Conservation (phyloP, 2,888 invertebrate species). For the Agrypnus murinus region DNA sequence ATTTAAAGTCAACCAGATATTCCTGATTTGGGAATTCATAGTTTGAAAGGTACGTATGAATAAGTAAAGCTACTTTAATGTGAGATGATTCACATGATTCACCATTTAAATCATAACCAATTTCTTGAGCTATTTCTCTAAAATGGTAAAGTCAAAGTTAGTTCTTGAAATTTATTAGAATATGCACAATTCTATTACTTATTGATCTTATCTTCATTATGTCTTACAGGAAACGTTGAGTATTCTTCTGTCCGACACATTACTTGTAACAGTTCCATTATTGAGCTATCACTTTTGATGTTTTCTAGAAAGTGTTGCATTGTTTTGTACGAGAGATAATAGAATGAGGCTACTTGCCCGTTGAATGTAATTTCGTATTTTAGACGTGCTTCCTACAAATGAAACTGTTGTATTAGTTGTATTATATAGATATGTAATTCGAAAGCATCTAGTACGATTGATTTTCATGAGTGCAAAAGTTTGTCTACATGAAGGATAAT, state of each 20-base stretch:
- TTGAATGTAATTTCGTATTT: constrained; percentile 81
- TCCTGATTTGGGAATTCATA: constrained; percentile 90
- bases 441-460: no score
- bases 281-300: constrained; percentile 77
- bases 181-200: no score
- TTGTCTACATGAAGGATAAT: neutral
- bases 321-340: constrained; percentile 95
- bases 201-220: constrained; percentile 97
- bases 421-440: no score
- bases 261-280: constrained; percentile 84
- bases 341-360: constrained; percentile 96
- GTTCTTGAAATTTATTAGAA: no score
- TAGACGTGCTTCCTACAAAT: constrained; percentile 77
- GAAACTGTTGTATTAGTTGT: constrained; percentile 22
- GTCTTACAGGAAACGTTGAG: constrained; percentile 94
- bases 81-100: constrained; percentile 91
- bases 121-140: constrained; percentile 87
- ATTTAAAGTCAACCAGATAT: constrained; percentile 96
- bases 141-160: constrained; percentile 41
- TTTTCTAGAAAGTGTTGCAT: constrained; percentile 87
- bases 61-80: constrained; percentile 93
- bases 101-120: constrained; percentile 81
- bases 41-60: constrained; percentile 96
- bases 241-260: constrained; percentile 93
- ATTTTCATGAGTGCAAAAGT: no score